Conservation (phyloP, 2,113 vertebrate genomes). For the Acanthisitta chloris region DNA sequence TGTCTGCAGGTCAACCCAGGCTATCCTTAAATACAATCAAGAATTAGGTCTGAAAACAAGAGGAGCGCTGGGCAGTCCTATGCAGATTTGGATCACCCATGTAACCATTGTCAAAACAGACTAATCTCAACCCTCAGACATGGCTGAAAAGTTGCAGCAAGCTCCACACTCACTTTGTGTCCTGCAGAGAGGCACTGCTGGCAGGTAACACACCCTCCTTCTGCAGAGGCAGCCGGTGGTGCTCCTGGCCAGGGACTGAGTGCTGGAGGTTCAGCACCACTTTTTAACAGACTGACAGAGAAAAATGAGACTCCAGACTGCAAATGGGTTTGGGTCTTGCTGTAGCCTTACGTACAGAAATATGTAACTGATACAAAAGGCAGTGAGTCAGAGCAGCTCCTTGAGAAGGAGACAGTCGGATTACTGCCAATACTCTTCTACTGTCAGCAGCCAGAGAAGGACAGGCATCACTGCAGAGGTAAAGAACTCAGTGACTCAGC, state of each 20-base stretch:
- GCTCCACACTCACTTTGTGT: rapidly evolving
- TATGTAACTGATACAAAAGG: neutral
- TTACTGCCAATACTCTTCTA: neutral
- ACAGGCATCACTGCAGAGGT: neutral
- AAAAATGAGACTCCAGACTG: neutral
- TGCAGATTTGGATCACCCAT: neutral
- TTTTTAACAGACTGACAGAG: neutral
- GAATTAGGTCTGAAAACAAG: neutral
- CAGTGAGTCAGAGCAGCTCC: neutral
- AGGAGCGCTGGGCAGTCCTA: neutral
- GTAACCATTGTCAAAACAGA: neutral
- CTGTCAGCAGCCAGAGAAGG: neutral
- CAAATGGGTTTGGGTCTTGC: neutral
- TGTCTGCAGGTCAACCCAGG: neutral
- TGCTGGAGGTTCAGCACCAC: rapidly evolving
- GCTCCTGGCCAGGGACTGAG: neutral
- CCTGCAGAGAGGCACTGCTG: neutral
- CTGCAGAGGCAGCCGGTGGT: neutral
- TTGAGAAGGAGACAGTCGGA: neutral
- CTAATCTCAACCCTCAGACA: neutral
- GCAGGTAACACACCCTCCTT: neutral
- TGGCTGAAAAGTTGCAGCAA: neutral
- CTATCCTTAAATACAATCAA: neutral
- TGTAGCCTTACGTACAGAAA: neutral
- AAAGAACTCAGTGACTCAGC: neutral